Evolutionary conservation across 2,797 vertebrate species (phyloP), one percentile per base, ranked within the genome.

Genomic region (Pangasius sanitwongsei): DNA sequence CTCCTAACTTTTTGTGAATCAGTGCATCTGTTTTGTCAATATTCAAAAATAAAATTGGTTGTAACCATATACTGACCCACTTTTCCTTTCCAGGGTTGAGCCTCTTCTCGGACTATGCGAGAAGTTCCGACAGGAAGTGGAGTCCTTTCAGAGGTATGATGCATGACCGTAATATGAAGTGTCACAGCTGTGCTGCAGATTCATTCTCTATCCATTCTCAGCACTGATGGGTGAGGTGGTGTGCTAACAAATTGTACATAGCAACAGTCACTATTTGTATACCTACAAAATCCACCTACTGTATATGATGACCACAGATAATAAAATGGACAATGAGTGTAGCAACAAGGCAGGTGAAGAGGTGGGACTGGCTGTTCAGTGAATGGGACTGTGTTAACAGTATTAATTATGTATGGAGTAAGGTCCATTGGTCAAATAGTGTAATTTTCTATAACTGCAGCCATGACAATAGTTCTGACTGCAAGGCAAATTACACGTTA

Each of bases 61-160:
- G 55, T 41, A 61, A 82, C 4, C 11, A 61, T 25, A 34, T 20
- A 53, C 57, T 87, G 37, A 83, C 2, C 63, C 0, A 75, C 34
- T 91, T 23, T 89, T 41, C 90, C 93, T 41, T 2, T 91, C 25
- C 93, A 99, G 98, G 91, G 93, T 96, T 89, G 98, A 99, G 50
- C 95, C 96, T 25, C 97, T 99, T 82, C 96, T 97, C 90, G 95
- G 95, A 89, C 95, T 97, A 95, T 98, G 97, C 93, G 98, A 99
- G 94, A 98, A 96, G 92, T 99, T 99, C 92, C 92, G 99, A n/a
- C 97, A 98, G 90, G 98, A 99, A 87, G 96, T 99, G 13, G 98
- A 99, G 88, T 95, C 96, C 31, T 99, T 99, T 93, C 98, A 99
- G 91, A 98, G 98, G 98, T 99, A 91, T 55, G 37, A 57, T 61